phyloP scores from a whole-genome alignment of 2,113 vertebrate genomes.

The Megaceryle maxima region DNA sequence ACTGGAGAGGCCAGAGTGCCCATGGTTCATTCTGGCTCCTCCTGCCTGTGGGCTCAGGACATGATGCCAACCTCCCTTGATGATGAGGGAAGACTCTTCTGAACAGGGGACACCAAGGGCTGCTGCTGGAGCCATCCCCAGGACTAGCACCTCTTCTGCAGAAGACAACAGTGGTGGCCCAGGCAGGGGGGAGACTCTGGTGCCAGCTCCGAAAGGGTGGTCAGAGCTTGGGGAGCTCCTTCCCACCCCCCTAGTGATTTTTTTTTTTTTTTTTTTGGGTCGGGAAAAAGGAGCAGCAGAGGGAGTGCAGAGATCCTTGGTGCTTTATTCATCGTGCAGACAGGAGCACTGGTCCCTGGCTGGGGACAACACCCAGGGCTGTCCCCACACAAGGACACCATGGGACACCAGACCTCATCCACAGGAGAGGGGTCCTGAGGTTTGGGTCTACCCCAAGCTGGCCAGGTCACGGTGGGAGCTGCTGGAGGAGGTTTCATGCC shows the following conservation, averaged over 20 bases:
- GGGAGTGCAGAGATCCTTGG: neutral
- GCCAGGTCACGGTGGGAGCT: fast-evolving
- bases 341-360: neutral
- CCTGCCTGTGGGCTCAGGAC: neutral
- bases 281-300: neutral
- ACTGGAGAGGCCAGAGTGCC: fast-evolving
- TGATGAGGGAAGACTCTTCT: neutral
- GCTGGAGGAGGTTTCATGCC: neutral
- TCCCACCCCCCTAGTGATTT: neutral
- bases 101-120: neutral
- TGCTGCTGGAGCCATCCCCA: neutral
- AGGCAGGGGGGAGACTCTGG: neutral
- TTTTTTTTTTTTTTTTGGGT: fast-evolving
- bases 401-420: neutral
- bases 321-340: neutral
- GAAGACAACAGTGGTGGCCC: no score
- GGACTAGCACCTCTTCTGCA: neutral
- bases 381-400: neutral
- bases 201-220: neutral
- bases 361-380: neutral
- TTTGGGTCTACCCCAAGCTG: neutral
- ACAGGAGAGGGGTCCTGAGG: fast-evolving
- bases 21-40: no score
- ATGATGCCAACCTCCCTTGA: fast-evolving
- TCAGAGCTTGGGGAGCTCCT: neutral